Base-by-base conservation (phyloP, 2,113 vertebrate species). In the Sebastes fasciatus region DNA sequence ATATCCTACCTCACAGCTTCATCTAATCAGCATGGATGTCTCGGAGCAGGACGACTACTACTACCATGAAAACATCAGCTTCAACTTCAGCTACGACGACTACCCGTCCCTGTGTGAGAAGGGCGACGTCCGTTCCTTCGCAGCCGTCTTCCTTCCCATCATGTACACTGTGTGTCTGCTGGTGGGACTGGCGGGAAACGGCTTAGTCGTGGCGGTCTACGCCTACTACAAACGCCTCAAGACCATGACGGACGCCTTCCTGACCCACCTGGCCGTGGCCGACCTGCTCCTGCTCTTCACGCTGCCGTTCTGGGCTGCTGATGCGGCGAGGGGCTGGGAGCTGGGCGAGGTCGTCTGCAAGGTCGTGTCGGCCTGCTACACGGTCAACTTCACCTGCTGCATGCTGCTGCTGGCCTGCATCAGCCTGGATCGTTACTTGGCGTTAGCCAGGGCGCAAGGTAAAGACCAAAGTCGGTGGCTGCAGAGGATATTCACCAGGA, bases 371-470 rank as follows among this genome's bases (percentile, higher is more conserved):
- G 95, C 96, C 8, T 91, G 96, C 61, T 99, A 98, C 79, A 96
- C 96, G 0, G 90, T 96, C 49, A 99, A 97, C 86, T 99, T 99
- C 89, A 97, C 96, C 78, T 97, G 97, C 43, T 95, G 97, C 82
- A 99, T 99, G 97, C 91, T 97, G 84, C 95, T 99, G 72, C 92
- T 99, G 91, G 97, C 97, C 34, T 98, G 96, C 60, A 97, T 99
- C 91, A 99, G 98, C 2, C 55, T 98, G 72, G 98, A 99, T 43
- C 96, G 97, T 19, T 97, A 97, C 45, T 85, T 93, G 55, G 96
- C 97, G 0, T 82, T 96, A n/a, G 88, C 23, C 12, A 79, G 83
- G 43, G 76, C 6, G 1, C 89, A 77, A 23, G 69, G 84, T 1
- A 46, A 19, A 46, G 79, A 75, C 9, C 69, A 42, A 10, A 70